Percentiles rank a stretch among this genome's conserved stretches.
Evolutionary conservation across 2,113 vertebrate species (phyloP).

Genomic region (Poecilia latipinna): DNA sequence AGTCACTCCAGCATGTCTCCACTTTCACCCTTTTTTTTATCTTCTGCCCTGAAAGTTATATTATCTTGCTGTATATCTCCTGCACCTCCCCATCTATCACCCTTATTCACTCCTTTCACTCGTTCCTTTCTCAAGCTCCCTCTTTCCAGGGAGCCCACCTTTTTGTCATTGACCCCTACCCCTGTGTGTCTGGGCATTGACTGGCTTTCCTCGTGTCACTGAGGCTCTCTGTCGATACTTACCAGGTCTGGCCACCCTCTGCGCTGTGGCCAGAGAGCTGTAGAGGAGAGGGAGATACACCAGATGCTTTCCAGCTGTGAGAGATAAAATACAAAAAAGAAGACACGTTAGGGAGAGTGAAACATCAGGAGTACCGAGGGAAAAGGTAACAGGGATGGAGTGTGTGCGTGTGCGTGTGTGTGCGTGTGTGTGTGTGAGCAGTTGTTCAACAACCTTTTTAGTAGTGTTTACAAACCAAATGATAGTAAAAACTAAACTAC

Average conservation of each 20-base stretch:
- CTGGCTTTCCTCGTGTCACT: slow-evolving; percentile 79
- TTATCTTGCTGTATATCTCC: slow-evolving; percentile 64
- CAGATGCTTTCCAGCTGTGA: slow-evolving; percentile 60
- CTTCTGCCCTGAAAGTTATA: slow-evolving; percentile 47
- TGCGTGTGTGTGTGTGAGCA: slow-evolving; percentile 24
- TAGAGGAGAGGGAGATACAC: slow-evolving; percentile 45
- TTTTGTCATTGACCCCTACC: slow-evolving; percentile 82
- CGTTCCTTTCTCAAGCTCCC: slow-evolving; percentile 20
- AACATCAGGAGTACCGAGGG: not conserved
- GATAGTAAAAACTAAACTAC: not conserved
- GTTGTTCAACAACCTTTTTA: slow-evolving; percentile 26
- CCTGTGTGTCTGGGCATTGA: slow-evolving; percentile 77
- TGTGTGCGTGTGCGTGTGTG: slow-evolving; percentile 5
- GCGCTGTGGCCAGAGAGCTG: slow-evolving; percentile 74
- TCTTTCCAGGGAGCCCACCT: slow-evolving; percentile 59
- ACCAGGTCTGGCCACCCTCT: slow-evolving; percentile 82
- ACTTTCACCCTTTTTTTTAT: slow-evolving; percentile 46
- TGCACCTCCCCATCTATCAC: slow-evolving; percentile 50
- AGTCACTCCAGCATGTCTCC: slow-evolving; percentile 1
- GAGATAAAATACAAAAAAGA: slow-evolving; percentile 14
- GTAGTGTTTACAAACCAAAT: not conserved
- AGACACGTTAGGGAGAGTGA: not conserved
- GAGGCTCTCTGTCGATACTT: slow-evolving; percentile 84
- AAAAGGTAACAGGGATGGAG: too few species aligned
- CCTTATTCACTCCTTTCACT: slow-evolving; percentile 20